Evolutionary conservation across 2,113 vertebrate species (phyloP).

Genomic region (Onychostruthus taczanowskii): DNA sequence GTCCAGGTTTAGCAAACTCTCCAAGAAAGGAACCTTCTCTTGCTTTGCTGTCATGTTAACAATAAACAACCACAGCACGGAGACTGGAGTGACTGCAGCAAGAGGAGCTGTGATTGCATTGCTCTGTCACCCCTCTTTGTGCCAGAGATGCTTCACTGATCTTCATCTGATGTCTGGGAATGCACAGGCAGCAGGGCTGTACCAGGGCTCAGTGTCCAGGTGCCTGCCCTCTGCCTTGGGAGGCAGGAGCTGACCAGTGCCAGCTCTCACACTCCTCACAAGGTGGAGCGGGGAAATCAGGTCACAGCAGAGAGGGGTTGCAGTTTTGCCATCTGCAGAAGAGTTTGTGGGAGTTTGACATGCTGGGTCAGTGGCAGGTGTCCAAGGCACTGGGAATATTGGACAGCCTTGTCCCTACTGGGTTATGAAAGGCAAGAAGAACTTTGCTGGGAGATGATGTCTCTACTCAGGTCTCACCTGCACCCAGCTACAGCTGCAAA

Average conservation of each 20-base stretch:
- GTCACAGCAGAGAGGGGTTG: not conserved
- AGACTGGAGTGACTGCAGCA: rapidly evolving
- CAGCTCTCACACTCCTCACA: rapidly evolving
- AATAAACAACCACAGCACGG: not conserved
- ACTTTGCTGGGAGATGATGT: not conserved
- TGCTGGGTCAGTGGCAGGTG: not conserved
- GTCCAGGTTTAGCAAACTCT: not conserved
- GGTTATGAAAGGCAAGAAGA: not conserved
- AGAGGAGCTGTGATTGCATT: rapidly evolving
- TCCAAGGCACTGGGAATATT: not conserved
- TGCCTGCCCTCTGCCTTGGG: rapidly evolving
- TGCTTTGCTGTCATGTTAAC: not conserved
- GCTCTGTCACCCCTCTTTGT: not conserved
- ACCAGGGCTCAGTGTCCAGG: not conserved
- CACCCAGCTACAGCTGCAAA: not conserved
- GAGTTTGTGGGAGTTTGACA: not conserved
- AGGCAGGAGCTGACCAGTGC: not conserved
- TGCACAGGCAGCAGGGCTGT: not conserved
- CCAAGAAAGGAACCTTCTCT: not conserved
- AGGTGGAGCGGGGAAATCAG: not conserved
- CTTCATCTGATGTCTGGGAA: not conserved
- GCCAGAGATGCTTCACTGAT: not conserved
- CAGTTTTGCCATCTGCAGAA: not conserved
- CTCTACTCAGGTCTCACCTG: rapidly evolving
- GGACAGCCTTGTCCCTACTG: not conserved